phyloP scores from a whole-genome alignment of 2,113 vertebrate species.

The Zeus faber region DNA sequence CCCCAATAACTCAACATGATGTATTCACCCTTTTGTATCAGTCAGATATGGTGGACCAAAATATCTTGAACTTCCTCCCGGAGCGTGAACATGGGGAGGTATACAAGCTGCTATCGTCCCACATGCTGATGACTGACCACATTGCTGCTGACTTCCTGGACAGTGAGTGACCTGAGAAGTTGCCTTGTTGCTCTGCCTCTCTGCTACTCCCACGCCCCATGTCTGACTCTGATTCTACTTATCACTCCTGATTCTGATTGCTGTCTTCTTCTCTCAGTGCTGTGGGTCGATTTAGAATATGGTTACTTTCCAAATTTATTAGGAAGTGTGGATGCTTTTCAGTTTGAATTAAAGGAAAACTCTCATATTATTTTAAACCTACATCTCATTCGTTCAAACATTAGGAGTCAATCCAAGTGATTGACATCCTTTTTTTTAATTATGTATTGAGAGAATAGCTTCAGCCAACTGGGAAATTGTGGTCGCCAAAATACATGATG shows the following conservation, averaged over 20 bases:
- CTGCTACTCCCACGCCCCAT: background rate
- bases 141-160: constrained; percentile 81
- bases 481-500: too few relatives aligned
- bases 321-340: too few relatives aligned
- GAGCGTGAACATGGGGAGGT: constrained; percentile 88
- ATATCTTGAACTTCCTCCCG: constrained; percentile 90
- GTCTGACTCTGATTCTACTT: too few relatives aligned
- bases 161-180: constrained; percentile 69
- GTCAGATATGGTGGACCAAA: constrained; percentile 93
- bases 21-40: constrained; percentile 77
- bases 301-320: too few relatives aligned
- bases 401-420: too few relatives aligned
- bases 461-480: too few relatives aligned
- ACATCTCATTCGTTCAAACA: too few relatives aligned
- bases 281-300: background rate
- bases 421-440: too few relatives aligned
- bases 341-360: too few relatives aligned
- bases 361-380: too few relatives aligned
- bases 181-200: constrained; percentile 1
- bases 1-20: constrained; percentile 11
- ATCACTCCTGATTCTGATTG: background rate
- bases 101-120: constrained; percentile 83
- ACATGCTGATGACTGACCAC: constrained; percentile 75
- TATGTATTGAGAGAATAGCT: too few relatives aligned
- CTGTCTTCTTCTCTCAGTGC: background rate